Base-by-base conservation (phyloP, 1,140 invertebrate genomes). In the Sycophaga agraensis region DNA sequence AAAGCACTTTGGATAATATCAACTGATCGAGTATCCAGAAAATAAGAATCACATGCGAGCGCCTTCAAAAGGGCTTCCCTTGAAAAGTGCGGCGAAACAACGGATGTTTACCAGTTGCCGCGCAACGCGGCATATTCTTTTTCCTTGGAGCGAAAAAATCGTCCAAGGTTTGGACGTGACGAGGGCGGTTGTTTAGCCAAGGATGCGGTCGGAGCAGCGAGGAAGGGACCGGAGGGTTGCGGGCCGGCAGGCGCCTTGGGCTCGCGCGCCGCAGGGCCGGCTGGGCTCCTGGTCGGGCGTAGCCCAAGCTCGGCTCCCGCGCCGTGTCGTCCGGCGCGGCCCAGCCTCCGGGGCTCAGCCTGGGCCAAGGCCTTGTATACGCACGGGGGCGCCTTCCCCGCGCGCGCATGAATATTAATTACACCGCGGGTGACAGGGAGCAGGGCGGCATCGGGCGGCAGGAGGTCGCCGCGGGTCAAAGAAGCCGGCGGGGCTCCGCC, bases 321-420 rank as follows among this genome's bases (percentile, higher is more conserved):
- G 40, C 16, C 51, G 51, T 35, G 11, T 19, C n/a, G 16, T 9
- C 4, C 17, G 16, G 1, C 1, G 19, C 26, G 31, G 28, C 40
- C 5, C 14, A 1, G 9, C 8, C 28, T 4, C 42, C 22, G 11
- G 24, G 0, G 4, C 7, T 53, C 22, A 22, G 1, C 49, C 9
- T n/a, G 14, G 1, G 2, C 16, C 24, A 19, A 51, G 34, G 1
- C 19, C 6, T 28, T 9, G n/a, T n/a, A n/a, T n/a, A n/a, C n/a
- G n/a, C n/a, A n/a, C n/a, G n/a, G n/a, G n/a, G n/a, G n/a, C n/a
- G n/a, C n/a, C n/a, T n/a, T n/a, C n/a, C 39, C 4, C 45, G 4
- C 51, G 55, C 70, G 70, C 63, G 54, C 73, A 79, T 80, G 79
- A 80, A 80, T 80, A 81, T 80, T 81, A 79, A 81, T 80, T 81